Percentiles rank a stretch among this genome's conserved stretches.
phyloP scores from a whole-genome alignment of 37 sponge, comb jelly and placozoan species.

The Aphrocallistes beatrix region DNA sequence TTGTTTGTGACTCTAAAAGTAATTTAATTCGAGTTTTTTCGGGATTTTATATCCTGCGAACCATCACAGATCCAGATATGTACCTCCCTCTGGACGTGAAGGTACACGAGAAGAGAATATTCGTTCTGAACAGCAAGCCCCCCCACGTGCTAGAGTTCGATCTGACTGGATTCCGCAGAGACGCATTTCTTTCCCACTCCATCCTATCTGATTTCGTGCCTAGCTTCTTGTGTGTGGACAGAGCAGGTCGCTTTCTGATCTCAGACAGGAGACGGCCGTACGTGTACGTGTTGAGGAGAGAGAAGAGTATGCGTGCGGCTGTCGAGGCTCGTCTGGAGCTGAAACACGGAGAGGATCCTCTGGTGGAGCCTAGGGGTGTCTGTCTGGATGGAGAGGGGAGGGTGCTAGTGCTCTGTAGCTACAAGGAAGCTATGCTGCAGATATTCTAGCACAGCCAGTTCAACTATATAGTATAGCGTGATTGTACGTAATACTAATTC shows the following conservation, averaged over 20 bases:
- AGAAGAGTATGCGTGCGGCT: not conserved
- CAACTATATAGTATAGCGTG: no score
- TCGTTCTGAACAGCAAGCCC: not conserved
- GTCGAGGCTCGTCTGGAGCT: not conserved
- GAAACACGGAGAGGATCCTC: not conserved
- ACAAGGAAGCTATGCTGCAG: not conserved
- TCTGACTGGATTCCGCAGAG: not conserved
- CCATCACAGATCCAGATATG: not conserved
- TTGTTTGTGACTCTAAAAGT: not conserved
- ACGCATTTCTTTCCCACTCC: not conserved
- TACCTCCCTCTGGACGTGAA: not conserved
- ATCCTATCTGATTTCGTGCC: not conserved
- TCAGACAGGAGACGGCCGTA: not conserved
- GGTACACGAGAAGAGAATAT: not conserved
- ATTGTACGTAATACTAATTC: no score
- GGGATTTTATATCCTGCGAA: not conserved
- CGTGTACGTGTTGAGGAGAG: not conserved
- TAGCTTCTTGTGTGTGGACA: not conserved
- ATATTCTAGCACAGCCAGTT: not conserved
- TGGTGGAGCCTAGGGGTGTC: not conserved
- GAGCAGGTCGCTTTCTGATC: not conserved
- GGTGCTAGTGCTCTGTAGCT: not conserved
- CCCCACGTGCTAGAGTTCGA: not conserved
- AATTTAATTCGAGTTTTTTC: not conserved
- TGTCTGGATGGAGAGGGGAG: not conserved